Percentiles rank a stretch among this genome's conserved stretches.
phyloP scores from a whole-genome alignment of 2,797 vertebrate species.

The Danio jaintianensis region DNA sequence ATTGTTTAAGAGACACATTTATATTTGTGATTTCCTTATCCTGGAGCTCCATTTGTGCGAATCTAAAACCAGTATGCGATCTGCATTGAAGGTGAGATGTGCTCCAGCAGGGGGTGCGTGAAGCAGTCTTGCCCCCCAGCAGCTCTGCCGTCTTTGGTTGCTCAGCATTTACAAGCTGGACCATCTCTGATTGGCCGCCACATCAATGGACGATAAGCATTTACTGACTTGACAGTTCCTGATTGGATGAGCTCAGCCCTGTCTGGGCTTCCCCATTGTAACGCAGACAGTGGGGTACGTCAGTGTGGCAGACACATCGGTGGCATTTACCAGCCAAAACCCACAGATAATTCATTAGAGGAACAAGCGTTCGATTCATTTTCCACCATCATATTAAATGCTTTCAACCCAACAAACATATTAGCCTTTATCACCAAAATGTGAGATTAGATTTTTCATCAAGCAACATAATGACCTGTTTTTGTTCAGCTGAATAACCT shows the following conservation, averaged over 20 bases:
- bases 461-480: too few species aligned
- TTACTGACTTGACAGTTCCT: constrained; percentile 55
- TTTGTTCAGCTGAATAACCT: too few species aligned
- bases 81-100: constrained; percentile 29
- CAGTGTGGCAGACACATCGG: constrained; percentile 37
- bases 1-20: not conserved
- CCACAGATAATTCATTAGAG: constrained; percentile 16
- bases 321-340: constrained; percentile 50
- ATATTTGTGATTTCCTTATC: not conserved
- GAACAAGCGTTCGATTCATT: constrained; percentile 19
- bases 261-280: constrained; percentile 57
- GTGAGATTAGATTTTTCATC: too few species aligned
- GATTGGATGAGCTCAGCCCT: constrained; percentile 53
- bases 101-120: constrained; percentile 39
- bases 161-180: constrained; percentile 59
- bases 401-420: constrained; percentile 8
- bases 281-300: constrained; percentile 52
- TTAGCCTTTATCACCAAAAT: constrained; percentile 22
- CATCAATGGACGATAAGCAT: constrained; percentile 51
- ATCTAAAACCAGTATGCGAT: not conserved
- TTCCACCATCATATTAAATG: not conserved
- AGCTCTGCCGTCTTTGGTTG: constrained; percentile 48
- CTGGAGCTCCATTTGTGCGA: constrained; percentile 22
- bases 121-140: constrained; percentile 50
- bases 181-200: constrained; percentile 52